These are phyloP conservation scores for Apis cerana DNA, from an alignment of 1,140 invertebrate genomes.

Conservation along the genomic window DNA sequence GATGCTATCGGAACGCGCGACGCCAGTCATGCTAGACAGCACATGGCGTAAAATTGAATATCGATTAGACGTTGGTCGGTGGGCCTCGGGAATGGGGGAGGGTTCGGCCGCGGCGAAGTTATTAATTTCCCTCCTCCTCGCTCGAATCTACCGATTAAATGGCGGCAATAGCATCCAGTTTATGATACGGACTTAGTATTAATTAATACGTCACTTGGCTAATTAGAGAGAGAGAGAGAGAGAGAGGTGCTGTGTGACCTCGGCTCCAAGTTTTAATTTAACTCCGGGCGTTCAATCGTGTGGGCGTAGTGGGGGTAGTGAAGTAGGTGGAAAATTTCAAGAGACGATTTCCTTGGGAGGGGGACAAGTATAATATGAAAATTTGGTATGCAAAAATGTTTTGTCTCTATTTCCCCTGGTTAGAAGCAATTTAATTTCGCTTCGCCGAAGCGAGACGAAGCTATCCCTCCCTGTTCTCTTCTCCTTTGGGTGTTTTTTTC, in stretches of 20 bases:
- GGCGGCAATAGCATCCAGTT: constrained; percentile 52
- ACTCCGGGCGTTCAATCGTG: too few species aligned
- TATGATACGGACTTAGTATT: constrained; percentile 48
- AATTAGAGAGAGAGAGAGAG: constrained; percentile 34
- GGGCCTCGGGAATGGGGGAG: constrained; percentile 49
- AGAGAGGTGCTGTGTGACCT: not conserved
- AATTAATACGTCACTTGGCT: constrained; percentile 47
- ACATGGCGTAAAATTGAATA: constrained; percentile 71
- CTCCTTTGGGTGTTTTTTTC: too few species aligned
- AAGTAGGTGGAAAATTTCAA: too few species aligned
- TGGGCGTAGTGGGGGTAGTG: too few species aligned
- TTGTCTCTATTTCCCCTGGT: too few species aligned
- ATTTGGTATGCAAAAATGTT: too few species aligned
- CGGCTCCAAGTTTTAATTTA: too few species aligned
- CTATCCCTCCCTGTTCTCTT: too few species aligned
- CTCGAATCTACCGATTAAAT: constrained; percentile 64
- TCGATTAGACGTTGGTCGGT: constrained; percentile 65
- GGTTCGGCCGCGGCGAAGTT: constrained; percentile 53
- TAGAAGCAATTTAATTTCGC: too few species aligned
- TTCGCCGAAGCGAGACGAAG: too few species aligned
- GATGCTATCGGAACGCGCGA: constrained; percentile 66
- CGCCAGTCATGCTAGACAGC: constrained; percentile 69
- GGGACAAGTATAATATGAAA: too few species aligned
- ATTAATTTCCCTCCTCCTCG: constrained; percentile 58
- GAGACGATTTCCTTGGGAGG: too few species aligned